Evolutionary conservation across 1,140 invertebrate genomes (phyloP).

Genomic region (Habropoda laboriosa): DNA sequence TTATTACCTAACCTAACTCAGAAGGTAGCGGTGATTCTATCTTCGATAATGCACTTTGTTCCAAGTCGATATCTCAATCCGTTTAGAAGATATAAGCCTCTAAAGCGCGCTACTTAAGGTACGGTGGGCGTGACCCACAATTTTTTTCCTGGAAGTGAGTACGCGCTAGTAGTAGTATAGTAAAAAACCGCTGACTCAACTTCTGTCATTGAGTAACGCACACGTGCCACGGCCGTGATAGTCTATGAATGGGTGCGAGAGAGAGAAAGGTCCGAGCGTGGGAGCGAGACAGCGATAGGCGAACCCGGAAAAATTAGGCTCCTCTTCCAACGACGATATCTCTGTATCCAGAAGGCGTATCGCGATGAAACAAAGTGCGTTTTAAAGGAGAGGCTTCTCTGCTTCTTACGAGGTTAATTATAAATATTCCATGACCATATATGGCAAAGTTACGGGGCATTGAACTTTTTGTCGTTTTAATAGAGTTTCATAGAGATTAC

Average conservation of each 20-base stretch:
- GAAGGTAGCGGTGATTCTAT: accelerated
- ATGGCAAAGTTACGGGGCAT: neutral
- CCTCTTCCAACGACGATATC: neutral
- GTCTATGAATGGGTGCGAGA: neutral
- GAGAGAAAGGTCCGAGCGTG: neutral
- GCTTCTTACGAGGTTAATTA: accelerated
- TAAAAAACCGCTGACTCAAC: neutral
- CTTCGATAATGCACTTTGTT: neutral
- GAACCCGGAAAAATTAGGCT: neutral
- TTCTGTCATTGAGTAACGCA: neutral
- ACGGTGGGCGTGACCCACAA: neutral
- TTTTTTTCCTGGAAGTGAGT: neutral
- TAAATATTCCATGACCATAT: accelerated
- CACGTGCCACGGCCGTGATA: neutral
- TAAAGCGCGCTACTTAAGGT: neutral
- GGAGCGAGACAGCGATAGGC: neutral
- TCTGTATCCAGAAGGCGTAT: neutral
- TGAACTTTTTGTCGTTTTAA: neutral
- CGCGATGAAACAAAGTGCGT: neutral
- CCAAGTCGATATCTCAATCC: neutral
- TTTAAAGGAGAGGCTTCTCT: neutral
- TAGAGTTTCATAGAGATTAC: neutral
- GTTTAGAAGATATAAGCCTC: neutral
- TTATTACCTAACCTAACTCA: neutral
- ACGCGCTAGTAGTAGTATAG: neutral